Conservation (phyloP, 2,888 invertebrate species). For the Conops quadrifasciatus region DNA sequence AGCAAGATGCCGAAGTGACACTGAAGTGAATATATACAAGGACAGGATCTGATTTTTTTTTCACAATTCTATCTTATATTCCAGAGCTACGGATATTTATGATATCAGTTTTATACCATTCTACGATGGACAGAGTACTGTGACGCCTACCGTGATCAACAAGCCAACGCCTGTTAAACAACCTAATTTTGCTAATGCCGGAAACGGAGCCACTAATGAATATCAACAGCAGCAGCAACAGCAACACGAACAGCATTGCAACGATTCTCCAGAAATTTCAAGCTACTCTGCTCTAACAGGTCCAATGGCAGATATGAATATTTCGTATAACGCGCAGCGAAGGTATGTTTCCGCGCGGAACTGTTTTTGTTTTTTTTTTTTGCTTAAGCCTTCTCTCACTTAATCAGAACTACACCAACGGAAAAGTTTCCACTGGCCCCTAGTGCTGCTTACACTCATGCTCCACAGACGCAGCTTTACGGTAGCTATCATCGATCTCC, state of each 20-base stretch:
- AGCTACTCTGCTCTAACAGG: conserved; percentile 54
- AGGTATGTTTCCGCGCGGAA: conserved; percentile 39
- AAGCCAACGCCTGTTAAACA: conserved; percentile 64
- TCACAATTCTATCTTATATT: conserved; percentile 66
- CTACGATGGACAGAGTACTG: conserved; percentile 65
- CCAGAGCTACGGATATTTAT: conserved; percentile 70
- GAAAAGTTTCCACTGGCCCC: conserved; percentile 48
- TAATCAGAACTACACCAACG: not conserved
- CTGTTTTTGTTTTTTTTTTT: not conserved
- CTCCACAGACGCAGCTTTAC: conserved; percentile 33
- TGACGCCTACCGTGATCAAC: conserved; percentile 61
- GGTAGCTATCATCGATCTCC: conserved; percentile 26
- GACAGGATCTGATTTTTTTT: not conserved
- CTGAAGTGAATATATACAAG: conserved; percentile 67
- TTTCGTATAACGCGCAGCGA: conserved; percentile 51
- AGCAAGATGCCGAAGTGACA: conserved; percentile 70
- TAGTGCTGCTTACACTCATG: conserved; percentile 43
- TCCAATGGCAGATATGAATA: conserved; percentile 60
- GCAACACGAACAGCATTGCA: conserved; percentile 11
- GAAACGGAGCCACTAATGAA: conserved; percentile 39
- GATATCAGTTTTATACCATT: conserved; percentile 80
- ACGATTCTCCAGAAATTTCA: conserved; percentile 36
- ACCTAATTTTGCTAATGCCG: conserved; percentile 59
- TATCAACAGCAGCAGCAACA: conserved; percentile 1
- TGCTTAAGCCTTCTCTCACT: not conserved